Conservation (phyloP, 2,113 vertebrate genomes). For the Petrocephalus zakoni region DNA sequence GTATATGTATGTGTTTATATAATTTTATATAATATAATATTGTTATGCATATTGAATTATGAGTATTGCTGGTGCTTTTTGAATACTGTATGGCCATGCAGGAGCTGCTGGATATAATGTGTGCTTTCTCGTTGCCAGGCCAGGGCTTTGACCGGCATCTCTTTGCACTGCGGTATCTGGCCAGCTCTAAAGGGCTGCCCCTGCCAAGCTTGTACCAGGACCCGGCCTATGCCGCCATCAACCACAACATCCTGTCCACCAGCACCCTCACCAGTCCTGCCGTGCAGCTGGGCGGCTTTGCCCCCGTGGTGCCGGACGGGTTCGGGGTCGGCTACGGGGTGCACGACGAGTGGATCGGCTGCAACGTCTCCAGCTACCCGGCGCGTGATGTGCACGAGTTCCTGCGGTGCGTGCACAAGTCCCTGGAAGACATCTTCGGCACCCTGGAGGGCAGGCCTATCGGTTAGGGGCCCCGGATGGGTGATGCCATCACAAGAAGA, state of each 20-base stretch:
- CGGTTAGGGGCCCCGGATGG: constrained; percentile 44
- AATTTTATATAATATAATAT: no score
- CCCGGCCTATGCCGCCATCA: constrained; percentile 74
- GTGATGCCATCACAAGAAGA: neutral
- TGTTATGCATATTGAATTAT: neutral
- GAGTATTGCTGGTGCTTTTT: neutral
- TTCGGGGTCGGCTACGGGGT: constrained; percentile 83
- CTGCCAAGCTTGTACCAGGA: constrained; percentile 77
- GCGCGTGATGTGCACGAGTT: constrained; percentile 74
- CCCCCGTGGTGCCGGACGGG: constrained; percentile 84
- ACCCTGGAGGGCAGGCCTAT: constrained; percentile 76
- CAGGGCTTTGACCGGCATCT: constrained; percentile 95
- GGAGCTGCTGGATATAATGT: neutral
- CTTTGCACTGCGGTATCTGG: constrained; percentile 73
- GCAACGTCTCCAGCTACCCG: constrained; percentile 80
- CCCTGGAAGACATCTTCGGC: constrained; percentile 83
- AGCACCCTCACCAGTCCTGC: constrained; percentile 83
- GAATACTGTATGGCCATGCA: neutral
- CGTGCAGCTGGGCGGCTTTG: constrained; percentile 80
- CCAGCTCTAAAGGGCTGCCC: constrained; percentile 54
- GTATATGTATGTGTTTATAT: no score
- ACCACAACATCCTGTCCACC: constrained; percentile 91
- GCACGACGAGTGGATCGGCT: constrained; percentile 83
- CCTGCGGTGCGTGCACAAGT: constrained; percentile 74
- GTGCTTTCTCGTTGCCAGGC: constrained; percentile 58